Conservation (phyloP, 2,113 vertebrate species). For the Lycocorax pyrrhopterus region DNA sequence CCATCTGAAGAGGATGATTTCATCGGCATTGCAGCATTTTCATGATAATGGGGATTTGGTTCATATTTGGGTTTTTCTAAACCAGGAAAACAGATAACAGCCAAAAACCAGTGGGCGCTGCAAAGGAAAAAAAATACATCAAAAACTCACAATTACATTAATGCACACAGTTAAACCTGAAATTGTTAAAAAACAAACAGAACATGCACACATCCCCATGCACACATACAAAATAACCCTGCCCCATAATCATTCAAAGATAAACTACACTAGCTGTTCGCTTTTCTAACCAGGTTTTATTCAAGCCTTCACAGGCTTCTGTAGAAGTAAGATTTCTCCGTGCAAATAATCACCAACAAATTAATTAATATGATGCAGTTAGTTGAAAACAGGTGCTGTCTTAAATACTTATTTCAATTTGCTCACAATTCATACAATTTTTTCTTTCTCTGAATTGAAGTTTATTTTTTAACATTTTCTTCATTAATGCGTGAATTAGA, state of each 20-base stretch:
- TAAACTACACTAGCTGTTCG: background rate
- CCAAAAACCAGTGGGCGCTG: constrained; percentile 98
- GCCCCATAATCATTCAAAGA: background rate
- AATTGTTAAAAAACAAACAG: background rate
- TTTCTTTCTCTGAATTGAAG: background rate
- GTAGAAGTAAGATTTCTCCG: background rate
- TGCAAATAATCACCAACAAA: background rate
- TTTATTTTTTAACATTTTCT: background rate
- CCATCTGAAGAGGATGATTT: constrained; percentile 70
- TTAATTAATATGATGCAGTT: background rate
- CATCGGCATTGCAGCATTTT: constrained; percentile 52
- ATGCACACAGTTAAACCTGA: background rate
- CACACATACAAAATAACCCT: background rate
- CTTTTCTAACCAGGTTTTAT: constrained; percentile 1
- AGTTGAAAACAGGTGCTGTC: background rate
- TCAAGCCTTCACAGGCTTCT: background rate
- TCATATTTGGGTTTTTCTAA: constrained; percentile 80
- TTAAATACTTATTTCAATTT: background rate
- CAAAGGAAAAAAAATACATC: constrained; percentile 31
- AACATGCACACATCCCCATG: background rate
- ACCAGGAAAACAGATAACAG: constrained; percentile 96
- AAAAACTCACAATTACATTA: background rate
- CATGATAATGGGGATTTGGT: constrained; percentile 82
- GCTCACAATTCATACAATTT: background rate
- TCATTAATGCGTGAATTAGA: background rate